Base-by-base conservation (phyloP, 2,797 vertebrate genomes). In the Valencia hispanica region DNA sequence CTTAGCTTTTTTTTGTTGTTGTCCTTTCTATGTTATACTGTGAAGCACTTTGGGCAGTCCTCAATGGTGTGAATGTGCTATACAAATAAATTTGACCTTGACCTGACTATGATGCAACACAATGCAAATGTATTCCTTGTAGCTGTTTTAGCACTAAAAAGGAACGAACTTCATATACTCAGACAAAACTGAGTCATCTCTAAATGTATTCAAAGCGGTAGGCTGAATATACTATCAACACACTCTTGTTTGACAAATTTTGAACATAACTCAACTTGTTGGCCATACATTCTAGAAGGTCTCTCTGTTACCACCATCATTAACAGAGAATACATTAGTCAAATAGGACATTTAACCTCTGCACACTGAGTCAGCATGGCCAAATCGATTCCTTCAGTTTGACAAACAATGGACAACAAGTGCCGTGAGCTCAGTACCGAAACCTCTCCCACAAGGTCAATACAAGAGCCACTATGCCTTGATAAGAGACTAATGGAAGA, bases 391-490 rank as follows among this genome's bases (percentile, higher is more conserved):
- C 77, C 76, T 75, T 83, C 78, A 81, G 78, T 85, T 85, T 66
- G 73, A 74, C 79, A 91, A 93, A 95, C 92, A 94, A 93, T 86
- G 79, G 71, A 72, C 78, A 68, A 77, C 84, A 82, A 85, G 84
- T 83, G 79, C 66, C 18, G 32, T 51, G 57, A 84, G 74, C 81
- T 77, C 53, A 50, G 80, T 18, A 76, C 83, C 70, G 39, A 77
- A 74, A 82, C 88, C 90, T 84, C 89, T 91, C 93, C 93, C 91
- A 83, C 83, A 92, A 91, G 91, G 92, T 94, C 92, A 94, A 94
- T 78, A 94, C 39, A 86, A 75, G 79, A 92, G 82, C 74, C 74
- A 84, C 82, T 91, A 66, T 39, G 72, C n/a, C 14, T 78, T 83
- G 92, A 94, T 94, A 93, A 93, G 85, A 68, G 82, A 77, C 50